Base-by-base conservation (phyloP, 2,888 invertebrate genomes). In the Pelosia muscerda region DNA sequence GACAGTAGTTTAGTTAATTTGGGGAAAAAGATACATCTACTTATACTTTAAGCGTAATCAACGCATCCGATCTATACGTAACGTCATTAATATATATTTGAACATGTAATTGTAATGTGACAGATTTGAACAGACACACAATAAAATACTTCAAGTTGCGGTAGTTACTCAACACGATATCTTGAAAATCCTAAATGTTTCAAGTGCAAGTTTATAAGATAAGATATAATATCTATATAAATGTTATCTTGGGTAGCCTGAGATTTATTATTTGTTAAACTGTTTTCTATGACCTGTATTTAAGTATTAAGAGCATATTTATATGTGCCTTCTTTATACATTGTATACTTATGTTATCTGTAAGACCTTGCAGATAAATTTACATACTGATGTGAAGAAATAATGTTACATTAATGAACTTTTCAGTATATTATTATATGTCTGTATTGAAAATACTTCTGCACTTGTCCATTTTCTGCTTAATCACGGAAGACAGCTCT, bases 201-300 rank as follows among this genome's bases (percentile, higher is more conserved):
- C 9, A 58, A 58, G 59, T 38, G 11, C 34, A 34, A n/a, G n/a
- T 23, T 19, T 19, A 34, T n/a, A 6, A 22, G 8, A 23, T 19
- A 56, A 38, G 13, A 59, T 49, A 49, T n/a, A n/a, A 49, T 8
- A 42, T 6, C 15, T 8, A 38, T 38, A 38, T 25, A 38, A 25
- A 25, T 15, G 23, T 59, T 59, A 59, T 59, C 59, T 38, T 38
- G 25, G 23, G 15, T 25, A 25, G 25, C 5, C 4, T 59, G 25
- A 38, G 59, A 59, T 59, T 59, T 59, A 25, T 59, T 38, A 25
- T 59, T 59, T 23, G 34, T 23, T 31, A 42, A 49, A 49, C n/a
- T 49, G 9, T 49, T n/a, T 49, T n/a, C 49, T 49, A 49, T 49
- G 49, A n/a, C 49, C n/a, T 49, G 49, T 49, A 49, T 49, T 49